Evolutionary conservation across 2,113 vertebrate genomes (phyloP).

Genomic region (human): DNA sequence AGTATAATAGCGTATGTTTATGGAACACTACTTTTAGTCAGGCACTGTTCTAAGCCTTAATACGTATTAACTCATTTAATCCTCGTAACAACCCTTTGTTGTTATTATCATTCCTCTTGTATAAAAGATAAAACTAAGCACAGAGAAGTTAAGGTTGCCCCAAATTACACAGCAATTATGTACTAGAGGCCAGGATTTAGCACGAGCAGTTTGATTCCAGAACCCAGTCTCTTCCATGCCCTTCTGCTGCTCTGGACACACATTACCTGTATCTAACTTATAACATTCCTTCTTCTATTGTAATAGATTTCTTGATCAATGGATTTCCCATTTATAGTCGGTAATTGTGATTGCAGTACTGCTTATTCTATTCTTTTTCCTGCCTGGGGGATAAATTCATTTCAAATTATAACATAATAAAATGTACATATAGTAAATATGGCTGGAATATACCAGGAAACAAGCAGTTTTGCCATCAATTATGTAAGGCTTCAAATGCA

Average conservation of each 20-base stretch:
- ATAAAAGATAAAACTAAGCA: conserved; percentile 10
- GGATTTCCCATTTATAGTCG: not conserved
- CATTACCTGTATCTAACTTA: not conserved
- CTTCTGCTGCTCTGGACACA: not conserved
- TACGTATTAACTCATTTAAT: conserved; percentile 41
- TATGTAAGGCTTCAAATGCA: not conserved
- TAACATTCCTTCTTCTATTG: not conserved
- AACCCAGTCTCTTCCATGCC: not conserved
- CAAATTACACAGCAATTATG: not conserved
- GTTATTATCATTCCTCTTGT: conserved; percentile 22
- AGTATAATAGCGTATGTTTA: conserved; percentile 36
- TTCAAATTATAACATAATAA: not conserved
- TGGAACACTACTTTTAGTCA: conserved; percentile 28
- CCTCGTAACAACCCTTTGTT: not conserved
- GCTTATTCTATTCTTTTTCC: not conserved
- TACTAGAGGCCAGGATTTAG: not conserved
- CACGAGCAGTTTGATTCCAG: not conserved
- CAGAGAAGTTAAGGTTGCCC: not conserved
- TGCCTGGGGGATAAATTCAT: not conserved
- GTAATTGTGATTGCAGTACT: not conserved
- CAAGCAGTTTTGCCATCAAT: not conserved
- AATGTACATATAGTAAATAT: not conserved
- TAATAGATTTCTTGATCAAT: not conserved
- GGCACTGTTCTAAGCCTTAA: not conserved
- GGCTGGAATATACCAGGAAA: not conserved